Percentiles rank a stretch among this genome's conserved stretches.
Evolutionary conservation across 2,113 vertebrate species (phyloP).

Genomic region (Psilopsiagon aurifrons): DNA sequence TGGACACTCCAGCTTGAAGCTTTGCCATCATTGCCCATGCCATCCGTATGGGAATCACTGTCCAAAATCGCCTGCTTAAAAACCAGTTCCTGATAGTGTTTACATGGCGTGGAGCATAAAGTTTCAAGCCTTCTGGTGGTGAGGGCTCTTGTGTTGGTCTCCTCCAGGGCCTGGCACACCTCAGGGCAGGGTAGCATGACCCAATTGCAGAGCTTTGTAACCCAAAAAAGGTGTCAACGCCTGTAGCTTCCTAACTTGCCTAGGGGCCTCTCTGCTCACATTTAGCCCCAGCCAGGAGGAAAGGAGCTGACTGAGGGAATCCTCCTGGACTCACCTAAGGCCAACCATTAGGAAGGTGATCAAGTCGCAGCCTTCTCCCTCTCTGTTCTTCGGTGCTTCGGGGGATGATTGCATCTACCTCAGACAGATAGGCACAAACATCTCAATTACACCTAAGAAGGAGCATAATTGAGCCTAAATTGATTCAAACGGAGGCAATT

Average conservation of each 20-base stretch:
- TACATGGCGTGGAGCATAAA: not conserved
- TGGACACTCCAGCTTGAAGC: not conserved
- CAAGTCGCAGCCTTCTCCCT: not conserved
- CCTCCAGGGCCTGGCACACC: not conserved
- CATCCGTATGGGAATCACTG: not conserved
- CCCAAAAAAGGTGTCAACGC: not conserved
- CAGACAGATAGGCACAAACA: not conserved
- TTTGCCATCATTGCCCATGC: not conserved
- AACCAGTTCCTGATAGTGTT: rapidly evolving
- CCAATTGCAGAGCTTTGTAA: not conserved
- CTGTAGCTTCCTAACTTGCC: not conserved
- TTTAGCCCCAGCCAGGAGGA: not conserved
- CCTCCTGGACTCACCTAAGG: not conserved
- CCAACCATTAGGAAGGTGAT: not conserved
- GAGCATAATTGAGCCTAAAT: conserved; percentile 71
- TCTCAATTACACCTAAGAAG: conserved; percentile 74
- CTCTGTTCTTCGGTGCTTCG: not conserved
- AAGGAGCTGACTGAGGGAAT: not conserved
- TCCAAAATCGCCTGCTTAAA: not conserved
- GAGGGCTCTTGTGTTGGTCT: not conserved
- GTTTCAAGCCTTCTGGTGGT: not conserved
- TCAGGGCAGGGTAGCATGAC: not conserved
- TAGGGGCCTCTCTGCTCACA: not conserved
- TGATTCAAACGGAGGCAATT: conserved; percentile 78
- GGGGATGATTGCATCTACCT: not conserved